These are phyloP conservation scores for Ligdia adustata DNA, from an alignment of 2,888 invertebrate genomes.

Conservation along the genomic window DNA sequence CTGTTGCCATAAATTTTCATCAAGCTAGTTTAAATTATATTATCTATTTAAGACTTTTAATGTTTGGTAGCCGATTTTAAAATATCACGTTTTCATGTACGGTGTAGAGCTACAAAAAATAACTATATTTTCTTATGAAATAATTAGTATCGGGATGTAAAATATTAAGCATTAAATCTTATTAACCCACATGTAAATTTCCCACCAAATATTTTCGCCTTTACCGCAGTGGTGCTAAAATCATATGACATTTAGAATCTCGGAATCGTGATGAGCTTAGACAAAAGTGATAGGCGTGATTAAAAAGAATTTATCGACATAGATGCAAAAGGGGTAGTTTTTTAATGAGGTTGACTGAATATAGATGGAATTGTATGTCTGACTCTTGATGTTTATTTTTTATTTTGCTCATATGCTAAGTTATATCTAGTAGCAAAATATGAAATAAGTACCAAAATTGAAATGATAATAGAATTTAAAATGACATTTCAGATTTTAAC, in stretches of 20 bases:
- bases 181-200: slow-evolving; percentile 23
- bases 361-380: slow-evolving; percentile 12
- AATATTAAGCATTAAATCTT: neutral
- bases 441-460: slow-evolving; percentile 10
- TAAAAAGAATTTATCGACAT: slow-evolving; percentile 12
- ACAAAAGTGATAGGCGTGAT: slow-evolving; percentile 28
- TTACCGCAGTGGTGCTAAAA: slow-evolving; percentile 51
- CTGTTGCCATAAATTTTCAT: slow-evolving; percentile 12
- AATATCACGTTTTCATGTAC: too few relatives aligned
- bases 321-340: slow-evolving; percentile 18
- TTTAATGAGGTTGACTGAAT: too few relatives aligned
- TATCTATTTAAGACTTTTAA: too few relatives aligned
- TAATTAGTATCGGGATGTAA: neutral
- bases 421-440: slow-evolving; percentile 5
- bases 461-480: slow-evolving; percentile 18
- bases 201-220: slow-evolving; percentile 49
- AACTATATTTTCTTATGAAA: too few relatives aligned
- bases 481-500: slow-evolving; percentile 29
- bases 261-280: slow-evolving; percentile 27
- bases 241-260: slow-evolving; percentile 29
- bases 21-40: neutral
- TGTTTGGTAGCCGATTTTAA: too few relatives aligned
- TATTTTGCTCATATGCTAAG: slow-evolving; percentile 8
- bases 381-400: slow-evolving; percentile 22
- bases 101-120: too few relatives aligned